These are phyloP conservation scores for Papilio elwesi DNA, from an alignment of 2,888 invertebrate species.

Conservation along the genomic window DNA sequence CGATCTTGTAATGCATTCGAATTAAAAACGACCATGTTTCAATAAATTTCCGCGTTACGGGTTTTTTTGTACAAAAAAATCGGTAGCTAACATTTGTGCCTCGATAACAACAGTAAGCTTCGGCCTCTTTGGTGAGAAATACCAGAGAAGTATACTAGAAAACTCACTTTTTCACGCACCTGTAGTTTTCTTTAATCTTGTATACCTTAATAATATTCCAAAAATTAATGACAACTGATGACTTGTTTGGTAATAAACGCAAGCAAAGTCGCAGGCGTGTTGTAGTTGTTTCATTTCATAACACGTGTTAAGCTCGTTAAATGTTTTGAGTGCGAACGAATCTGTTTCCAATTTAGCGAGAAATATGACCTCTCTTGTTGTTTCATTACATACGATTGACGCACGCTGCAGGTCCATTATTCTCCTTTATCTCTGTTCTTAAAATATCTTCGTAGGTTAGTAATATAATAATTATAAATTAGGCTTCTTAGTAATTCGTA, in stretches of 20 bases:
- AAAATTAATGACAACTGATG: too few species aligned
- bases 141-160: too few species aligned
- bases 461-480: neutral
- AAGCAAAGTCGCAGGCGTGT: neutral
- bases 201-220: too few species aligned
- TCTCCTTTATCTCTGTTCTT: neutral
- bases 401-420: neutral
- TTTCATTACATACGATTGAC: neutral
- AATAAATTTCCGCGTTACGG: constrained; percentile 6
- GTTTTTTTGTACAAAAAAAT: constrained; percentile 9
- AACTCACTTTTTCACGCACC: too few species aligned
- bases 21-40: constrained; percentile 4
- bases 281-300: neutral
- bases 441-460: neutral
- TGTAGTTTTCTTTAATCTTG: too few species aligned
- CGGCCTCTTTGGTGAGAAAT: neutral
- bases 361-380: constrained; percentile 1
- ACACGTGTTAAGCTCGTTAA: constrained; percentile 15
- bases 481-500: too few species aligned
- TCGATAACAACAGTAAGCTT: neutral
- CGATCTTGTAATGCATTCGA: neutral
- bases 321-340: neutral
- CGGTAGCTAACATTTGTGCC: neutral
- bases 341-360: constrained; percentile 3
- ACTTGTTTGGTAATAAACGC: too few species aligned